Conservation (phyloP, 2,797 vertebrate species). For the Hoplostethus mediterraneus region DNA sequence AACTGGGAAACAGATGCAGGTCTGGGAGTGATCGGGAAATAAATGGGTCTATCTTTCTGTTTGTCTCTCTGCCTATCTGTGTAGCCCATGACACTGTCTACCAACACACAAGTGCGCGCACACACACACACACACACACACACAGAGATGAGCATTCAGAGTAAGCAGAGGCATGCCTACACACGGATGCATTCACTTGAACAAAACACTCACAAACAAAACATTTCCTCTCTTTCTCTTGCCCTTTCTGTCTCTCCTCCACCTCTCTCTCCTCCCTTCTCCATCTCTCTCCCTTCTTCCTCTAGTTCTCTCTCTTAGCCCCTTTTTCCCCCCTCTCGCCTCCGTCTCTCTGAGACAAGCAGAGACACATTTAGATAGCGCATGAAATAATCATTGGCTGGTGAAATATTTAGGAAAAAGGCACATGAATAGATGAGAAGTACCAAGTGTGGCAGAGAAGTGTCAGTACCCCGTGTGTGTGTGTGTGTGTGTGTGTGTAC, state of each 20-base stretch:
- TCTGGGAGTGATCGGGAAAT: constrained; percentile 67
- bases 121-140: not conserved
- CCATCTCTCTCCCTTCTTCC: constrained; percentile 36
- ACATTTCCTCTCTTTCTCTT: constrained; percentile 31
- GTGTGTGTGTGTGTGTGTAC: constrained; percentile 9
- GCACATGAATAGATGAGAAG: constrained; percentile 74
- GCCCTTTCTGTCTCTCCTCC: constrained; percentile 24
- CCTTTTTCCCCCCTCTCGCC: constrained; percentile 54
- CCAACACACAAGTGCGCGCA: constrained; percentile 18
- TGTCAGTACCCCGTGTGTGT: constrained; percentile 60
- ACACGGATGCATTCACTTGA: constrained; percentile 57
- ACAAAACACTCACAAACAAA: constrained; percentile 54
- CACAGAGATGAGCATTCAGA: constrained; percentile 34
- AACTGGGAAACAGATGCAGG: constrained; percentile 67
- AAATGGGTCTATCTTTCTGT: constrained; percentile 56
- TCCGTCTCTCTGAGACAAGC: constrained; percentile 67
- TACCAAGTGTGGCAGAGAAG: constrained; percentile 66
- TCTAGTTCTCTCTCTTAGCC: constrained; percentile 38
- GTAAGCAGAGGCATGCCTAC: constrained; percentile 63
- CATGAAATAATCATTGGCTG: constrained; percentile 84
- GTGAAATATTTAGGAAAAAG: constrained; percentile 86
- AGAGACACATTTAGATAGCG: constrained; percentile 70
- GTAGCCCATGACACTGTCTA: constrained; percentile 64
- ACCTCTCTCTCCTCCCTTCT: constrained; percentile 24
- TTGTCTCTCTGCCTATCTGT: constrained; percentile 57